A percentile compares a stretch with the other conserved stretches of the same genome.
phyloP scores from a whole-genome alignment of 2,113 vertebrate species.

The Leptodactylus fuscus region DNA sequence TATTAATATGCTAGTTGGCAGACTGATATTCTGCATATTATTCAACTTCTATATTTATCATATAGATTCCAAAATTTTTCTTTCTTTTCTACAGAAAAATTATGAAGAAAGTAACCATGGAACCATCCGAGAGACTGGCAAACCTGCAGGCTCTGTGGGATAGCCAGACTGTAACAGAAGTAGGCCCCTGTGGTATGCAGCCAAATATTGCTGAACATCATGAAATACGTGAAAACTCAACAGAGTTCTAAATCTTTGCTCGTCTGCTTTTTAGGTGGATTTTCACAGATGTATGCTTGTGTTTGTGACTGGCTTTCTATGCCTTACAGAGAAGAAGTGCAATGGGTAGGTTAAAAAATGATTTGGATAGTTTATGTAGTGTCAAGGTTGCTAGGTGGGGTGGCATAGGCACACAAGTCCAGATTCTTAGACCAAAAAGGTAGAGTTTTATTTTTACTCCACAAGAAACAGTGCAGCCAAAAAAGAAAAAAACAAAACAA shows the following conservation, averaged over 20 bases:
- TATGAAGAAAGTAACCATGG: constrained; percentile 93
- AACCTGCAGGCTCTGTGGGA: constrained; percentile 90
- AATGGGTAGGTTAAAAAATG: constrained; percentile 98
- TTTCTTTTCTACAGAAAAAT: constrained; percentile 81
- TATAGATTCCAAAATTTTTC: not conserved
- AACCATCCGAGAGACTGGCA: constrained; percentile 86
- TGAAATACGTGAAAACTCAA: not conserved
- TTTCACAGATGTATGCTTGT: constrained; percentile 96
- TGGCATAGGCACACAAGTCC: no score
- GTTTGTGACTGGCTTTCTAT: constrained; percentile 96
- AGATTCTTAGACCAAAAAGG: no score
- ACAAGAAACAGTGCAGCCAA: no score
- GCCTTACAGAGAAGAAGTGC: constrained; percentile 93
- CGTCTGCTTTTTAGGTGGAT: constrained; percentile 80
- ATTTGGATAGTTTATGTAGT: no score
- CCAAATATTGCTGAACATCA: not conserved
- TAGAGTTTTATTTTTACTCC: no score
- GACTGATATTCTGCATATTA: not conserved
- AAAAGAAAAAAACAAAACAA: no score
- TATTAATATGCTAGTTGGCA: no score
- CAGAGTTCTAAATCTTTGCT: not conserved
- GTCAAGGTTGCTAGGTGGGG: no score
- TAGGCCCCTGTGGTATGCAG: constrained; percentile 91
- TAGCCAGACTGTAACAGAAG: constrained; percentile 87
- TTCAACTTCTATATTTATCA: not conserved